Conservation (phyloP, 2,113 vertebrate genomes). For the Psittacus erithacus region DNA sequence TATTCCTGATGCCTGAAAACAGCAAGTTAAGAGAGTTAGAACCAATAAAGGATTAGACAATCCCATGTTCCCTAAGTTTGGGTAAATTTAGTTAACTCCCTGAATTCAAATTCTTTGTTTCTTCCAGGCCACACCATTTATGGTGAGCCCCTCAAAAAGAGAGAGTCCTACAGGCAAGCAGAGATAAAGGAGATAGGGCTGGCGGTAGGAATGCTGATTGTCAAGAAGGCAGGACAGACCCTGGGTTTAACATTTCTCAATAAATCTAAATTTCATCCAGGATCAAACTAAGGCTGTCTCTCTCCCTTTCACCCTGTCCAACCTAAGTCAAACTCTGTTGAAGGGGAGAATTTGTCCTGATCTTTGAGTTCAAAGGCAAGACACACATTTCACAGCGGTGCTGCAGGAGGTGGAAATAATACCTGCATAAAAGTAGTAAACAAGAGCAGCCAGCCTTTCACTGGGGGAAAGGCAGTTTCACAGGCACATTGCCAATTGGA, state of each 20-base stretch:
- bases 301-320: not conserved
- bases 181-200: not conserved
- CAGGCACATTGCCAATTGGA: not conserved
- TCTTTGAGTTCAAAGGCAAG: not conserved
- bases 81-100: not conserved
- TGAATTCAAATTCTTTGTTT: not conserved
- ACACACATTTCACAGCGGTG: not conserved
- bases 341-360: not conserved
- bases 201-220: not conserved
- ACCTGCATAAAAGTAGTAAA: not conserved
- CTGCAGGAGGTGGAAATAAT: not conserved
- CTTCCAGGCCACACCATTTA: not conserved
- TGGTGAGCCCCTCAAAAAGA: not conserved
- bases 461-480: not conserved
- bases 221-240: not conserved
- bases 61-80: fast-evolving
- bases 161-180: not conserved
- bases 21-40: not conserved
- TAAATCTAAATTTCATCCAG: not conserved
- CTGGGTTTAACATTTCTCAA: not conserved
- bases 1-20: not conserved
- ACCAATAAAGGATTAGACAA: not conserved
- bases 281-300: not conserved
- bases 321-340: not conserved
- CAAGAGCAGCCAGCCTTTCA: not conserved